A percentile compares a stretch with the other conserved stretches of the same genome.
Evolutionary conservation across 2,797 vertebrate genomes (phyloP).

Genomic region (Morus bassanus): DNA sequence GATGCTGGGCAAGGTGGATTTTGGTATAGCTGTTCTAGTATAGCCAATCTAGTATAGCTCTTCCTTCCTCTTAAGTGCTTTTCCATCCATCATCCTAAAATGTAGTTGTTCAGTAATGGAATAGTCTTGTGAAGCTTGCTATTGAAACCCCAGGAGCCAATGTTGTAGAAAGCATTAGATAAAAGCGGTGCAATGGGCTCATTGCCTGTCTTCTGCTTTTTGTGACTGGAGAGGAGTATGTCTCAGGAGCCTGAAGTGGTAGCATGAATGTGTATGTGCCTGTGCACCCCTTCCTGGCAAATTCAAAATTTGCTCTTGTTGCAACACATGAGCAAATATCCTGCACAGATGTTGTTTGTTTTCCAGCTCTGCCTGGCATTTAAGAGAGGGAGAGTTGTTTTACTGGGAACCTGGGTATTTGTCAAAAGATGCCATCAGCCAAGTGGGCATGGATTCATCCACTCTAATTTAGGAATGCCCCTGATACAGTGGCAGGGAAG

Average conservation of each 20-base stretch:
- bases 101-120: background rate
- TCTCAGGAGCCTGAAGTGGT: background rate
- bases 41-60: background rate
- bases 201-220: background rate
- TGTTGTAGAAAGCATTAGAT: background rate
- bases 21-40: background rate
- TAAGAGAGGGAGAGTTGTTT: background rate
- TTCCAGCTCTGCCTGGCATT: background rate
- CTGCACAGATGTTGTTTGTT: background rate
- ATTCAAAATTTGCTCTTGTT: background rate
- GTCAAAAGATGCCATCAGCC: background rate
- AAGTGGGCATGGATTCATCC: background rate
- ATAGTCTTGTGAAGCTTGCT: background rate
- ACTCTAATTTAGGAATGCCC: background rate
- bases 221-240: background rate
- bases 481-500: accelerated
- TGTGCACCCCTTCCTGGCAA: background rate
- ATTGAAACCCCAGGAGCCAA: background rate
- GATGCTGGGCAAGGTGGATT: background rate
- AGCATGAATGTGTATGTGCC: accelerated
- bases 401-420: background rate
- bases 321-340: background rate
- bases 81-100: background rate
- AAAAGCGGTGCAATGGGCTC: background rate
- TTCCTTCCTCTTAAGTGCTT: background rate